Base-by-base conservation (phyloP, 92 coral and sea anemone species). In the Epizoanthus rinbou region DNA sequence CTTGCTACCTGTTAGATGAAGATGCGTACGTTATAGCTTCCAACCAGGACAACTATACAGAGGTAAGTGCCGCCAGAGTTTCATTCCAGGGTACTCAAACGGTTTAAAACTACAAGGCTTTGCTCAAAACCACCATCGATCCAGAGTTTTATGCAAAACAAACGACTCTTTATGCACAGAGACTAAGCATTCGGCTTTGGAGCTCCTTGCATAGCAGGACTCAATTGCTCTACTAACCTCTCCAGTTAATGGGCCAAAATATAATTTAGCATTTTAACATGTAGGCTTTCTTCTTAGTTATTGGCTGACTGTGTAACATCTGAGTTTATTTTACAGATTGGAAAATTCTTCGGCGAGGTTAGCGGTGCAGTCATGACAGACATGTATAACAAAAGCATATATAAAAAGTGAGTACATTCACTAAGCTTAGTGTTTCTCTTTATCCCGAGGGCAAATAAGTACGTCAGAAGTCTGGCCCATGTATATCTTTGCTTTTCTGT, bases 21-120 rank as follows among this genome's bases (percentile, higher is more conserved):
- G 97, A 95, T 86, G 98, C 93, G 2, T 90, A 65, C 74, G 70
- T 95, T 14, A 80, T 95, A 64, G 91, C 94, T 63, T 89, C 98
- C 24, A 86, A 84, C 59, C 70, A 84, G 24, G 68, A 73, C 22
- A 45, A 85, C 31, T 57, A 76, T 21, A 22, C 65, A 15, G 90
- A 90, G 94, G 94, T 94, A 86, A 8, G 35, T 16, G 6, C 3
- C 1, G 15, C n/a, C 56, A 15, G 21, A 9, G 25, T 50, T 80
- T 41, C 41, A 59, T 45, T 18, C 28, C 5, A 16, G 14, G 15
- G 6, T 43, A 3, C 17, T 6, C 16, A 8, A 18, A 37, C 14
- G 3, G 28, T 15, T 21, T 8, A 1, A 3, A 19, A 21, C 6
- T 62, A 18, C 33, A 14, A 25, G 2, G 16, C 54, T 11, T 10